Base-by-base conservation (phyloP, 2,888 invertebrate species). In the Leptura quadrifasciata region DNA sequence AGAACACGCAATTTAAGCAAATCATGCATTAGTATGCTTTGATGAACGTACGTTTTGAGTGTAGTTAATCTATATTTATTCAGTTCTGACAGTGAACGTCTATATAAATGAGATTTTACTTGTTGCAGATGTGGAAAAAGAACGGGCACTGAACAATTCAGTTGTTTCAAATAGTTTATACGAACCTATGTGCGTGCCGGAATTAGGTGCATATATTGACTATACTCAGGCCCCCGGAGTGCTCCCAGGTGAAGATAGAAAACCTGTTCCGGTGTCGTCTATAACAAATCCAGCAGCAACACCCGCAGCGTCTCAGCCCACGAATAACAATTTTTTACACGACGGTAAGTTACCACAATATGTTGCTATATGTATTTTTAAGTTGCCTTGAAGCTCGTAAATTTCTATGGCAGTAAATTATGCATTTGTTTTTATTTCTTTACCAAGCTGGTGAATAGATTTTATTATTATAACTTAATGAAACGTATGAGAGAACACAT, bases 101-200 rank as follows among this genome's bases (percentile, higher is more conserved):
- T 21, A 1, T 57, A 18, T 63, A 24, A 12, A 35, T 58, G 2
- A 10, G 21, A 57, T 12, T 57, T 20, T 12, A 12, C 21, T 73
- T 70, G 55, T 89, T 88, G 39, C 90, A 95, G 95, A 96, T 89
- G 94, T 95, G 77, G 95, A 95, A 88, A 93, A 94, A 86, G 95
- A 95, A 88, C 92, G 94, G 70, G 93, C 93, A 8, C 90, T 94
- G 81, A 90, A 94, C 84, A 94, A 93, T 86, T 85, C 84, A 61
- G 83, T 86, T 88, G 94, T 94, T 84, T 94, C 94, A 83, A 93
- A 94, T 6, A 94, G 93, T 88, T 92, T 95, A 90, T 96, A 95
- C 92, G 96, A 96, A 88, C 80, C 77, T 39, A 95, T 94, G 84
- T 95, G 94, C 90, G 93, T 95, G 81, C 95, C 95, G 81, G 95